Conservation (phyloP, 2,888 invertebrate genomes). For the Neoaliturus tenellus region DNA sequence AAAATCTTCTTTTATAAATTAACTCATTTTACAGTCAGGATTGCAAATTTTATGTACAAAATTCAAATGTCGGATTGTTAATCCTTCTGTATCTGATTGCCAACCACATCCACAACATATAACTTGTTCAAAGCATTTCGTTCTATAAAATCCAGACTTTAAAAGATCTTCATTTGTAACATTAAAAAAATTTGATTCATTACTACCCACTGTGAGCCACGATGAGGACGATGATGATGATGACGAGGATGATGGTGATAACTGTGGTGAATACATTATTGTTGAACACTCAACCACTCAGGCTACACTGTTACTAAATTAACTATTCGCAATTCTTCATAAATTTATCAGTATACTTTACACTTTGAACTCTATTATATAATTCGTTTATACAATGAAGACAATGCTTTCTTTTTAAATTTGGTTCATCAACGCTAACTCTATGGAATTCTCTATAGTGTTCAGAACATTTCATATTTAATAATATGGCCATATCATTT, state of each 20-base stretch:
- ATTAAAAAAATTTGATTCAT: background rate
- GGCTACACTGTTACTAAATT: background rate
- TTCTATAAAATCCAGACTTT: slow-evolving; percentile 15
- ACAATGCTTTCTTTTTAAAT: slow-evolving; percentile 3
- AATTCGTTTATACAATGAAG: background rate
- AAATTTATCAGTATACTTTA: background rate
- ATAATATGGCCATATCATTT: background rate
- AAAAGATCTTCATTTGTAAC: background rate
- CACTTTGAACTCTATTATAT: background rate
- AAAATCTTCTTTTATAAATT: background rate
- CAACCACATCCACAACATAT: slow-evolving; percentile 36
- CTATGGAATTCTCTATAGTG: background rate
- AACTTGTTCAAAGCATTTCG: background rate
- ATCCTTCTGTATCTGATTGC: background rate
- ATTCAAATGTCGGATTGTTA: background rate
- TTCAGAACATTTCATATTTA: background rate
- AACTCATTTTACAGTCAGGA: background rate
- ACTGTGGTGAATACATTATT: background rate
- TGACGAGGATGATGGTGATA: background rate
- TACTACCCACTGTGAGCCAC: background rate
- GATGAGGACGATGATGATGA: background rate
- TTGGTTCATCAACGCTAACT: background rate
- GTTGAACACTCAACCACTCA: background rate
- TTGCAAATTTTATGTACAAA: slow-evolving; percentile 5
- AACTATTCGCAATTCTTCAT: background rate